phyloP scores from a whole-genome alignment of 2,888 invertebrate genomes.

The Tupiocoris notatus region DNA sequence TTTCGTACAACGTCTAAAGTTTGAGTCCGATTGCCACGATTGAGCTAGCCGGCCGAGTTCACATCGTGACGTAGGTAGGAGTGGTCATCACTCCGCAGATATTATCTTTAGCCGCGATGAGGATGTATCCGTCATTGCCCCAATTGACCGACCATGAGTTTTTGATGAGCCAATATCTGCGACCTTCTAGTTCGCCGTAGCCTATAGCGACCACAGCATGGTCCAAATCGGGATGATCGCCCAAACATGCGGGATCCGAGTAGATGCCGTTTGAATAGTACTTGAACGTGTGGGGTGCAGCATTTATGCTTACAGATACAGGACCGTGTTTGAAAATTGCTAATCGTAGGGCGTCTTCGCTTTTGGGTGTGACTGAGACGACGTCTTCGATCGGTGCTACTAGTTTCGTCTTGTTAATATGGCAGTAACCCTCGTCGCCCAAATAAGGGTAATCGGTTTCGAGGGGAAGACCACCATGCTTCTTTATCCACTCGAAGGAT shows the following conservation, averaged over 20 bases:
- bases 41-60: no score
- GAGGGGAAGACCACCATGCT: constrained; percentile 81
- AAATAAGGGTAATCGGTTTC: constrained; percentile 89
- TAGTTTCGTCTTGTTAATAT: constrained; percentile 68
- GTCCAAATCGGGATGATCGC: constrained; percentile 74
- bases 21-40: no score
- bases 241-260: constrained; percentile 78
- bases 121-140: constrained; percentile 94
- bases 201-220: constrained; percentile 93
- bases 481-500: constrained; percentile 89
- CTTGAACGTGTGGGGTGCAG: constrained; percentile 81
- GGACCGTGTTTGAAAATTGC: no score
- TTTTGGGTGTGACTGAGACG: constrained; percentile 81
- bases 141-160: constrained; percentile 97
- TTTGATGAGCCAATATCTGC: constrained; percentile 89
- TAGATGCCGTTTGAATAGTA: constrained; percentile 96
- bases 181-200: constrained; percentile 77
- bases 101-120: constrained; percentile 86
- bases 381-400: constrained; percentile 77
- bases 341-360: constrained; percentile 70
- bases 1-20: constrained; percentile 26
- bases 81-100: constrained; percentile 88
- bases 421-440: constrained; percentile 91
- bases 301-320: constrained; percentile 86
- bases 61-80: constrained; percentile 80